Conservation (phyloP, 2,797 vertebrate genomes). For the Anas flavirostris region DNA sequence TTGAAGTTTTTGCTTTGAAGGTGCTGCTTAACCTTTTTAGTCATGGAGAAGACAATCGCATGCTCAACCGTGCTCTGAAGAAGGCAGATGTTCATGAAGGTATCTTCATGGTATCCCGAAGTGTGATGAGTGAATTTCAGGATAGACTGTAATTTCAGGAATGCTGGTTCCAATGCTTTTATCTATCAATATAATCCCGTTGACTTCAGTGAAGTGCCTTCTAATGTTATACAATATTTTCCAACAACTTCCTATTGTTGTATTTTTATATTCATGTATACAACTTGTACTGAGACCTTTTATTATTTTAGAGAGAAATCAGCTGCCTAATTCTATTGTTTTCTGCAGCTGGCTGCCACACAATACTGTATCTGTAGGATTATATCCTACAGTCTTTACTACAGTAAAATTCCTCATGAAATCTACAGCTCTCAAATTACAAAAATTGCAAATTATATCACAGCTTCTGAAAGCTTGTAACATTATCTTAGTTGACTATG, state of each 20-base stretch:
- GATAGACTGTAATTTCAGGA: not conserved
- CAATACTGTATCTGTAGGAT: not conserved
- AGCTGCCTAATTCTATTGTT: not conserved
- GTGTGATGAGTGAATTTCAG: not conserved
- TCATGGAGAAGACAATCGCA: not conserved
- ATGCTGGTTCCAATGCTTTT: not conserved
- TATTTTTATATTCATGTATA: not conserved
- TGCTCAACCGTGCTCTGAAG: not conserved
- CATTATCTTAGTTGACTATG: not conserved
- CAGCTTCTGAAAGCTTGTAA: not conserved
- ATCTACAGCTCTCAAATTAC: not conserved
- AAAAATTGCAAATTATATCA: not conserved
- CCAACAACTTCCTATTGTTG: not conserved
- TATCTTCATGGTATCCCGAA: not conserved
- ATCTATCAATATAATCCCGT: not conserved
- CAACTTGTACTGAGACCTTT: not conserved
- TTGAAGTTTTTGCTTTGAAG: not conserved
- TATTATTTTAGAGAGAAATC: not conserved
- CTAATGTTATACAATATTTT: not conserved
- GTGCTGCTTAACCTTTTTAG: not conserved
- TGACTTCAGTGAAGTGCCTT: not conserved
- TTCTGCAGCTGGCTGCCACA: not conserved
- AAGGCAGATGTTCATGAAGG: not conserved
- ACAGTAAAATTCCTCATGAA: not conserved
- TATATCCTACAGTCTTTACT: not conserved